Evolutionary conservation across 2,888 invertebrate species (phyloP).

Genomic region (Resseliella maxima): DNA sequence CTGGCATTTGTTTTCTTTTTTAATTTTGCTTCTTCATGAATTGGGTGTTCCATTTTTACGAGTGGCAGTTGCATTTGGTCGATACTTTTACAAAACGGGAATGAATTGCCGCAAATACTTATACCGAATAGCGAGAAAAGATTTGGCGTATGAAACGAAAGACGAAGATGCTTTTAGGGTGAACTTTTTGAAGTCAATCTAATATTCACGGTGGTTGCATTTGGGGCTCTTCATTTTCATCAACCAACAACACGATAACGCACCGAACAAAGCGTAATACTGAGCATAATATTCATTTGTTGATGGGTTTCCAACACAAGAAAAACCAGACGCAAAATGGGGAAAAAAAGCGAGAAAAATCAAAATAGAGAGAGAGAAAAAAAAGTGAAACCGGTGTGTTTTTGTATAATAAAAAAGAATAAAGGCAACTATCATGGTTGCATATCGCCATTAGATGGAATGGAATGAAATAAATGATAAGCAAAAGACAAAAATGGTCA

Average conservation of each 20-base stretch:
- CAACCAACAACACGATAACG: slow-evolving; percentile 45
- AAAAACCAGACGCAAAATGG: not conserved
- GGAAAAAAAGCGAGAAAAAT: not conserved
- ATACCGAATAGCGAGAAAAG: not conserved
- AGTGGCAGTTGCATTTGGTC: slow-evolving; percentile 10
- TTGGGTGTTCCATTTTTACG: not conserved
- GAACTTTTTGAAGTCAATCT: slow-evolving; percentile 39
- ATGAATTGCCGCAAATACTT: not conserved
- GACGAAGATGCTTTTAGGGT: not conserved
- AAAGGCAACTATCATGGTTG: not conserved
- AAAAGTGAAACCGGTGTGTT: too few species aligned
- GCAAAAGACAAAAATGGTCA: slow-evolving; percentile 43
- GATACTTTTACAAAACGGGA: slow-evolving; percentile 9
- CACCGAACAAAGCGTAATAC: slow-evolving; percentile 43
- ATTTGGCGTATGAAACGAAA: not conserved
- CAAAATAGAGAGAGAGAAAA: not conserved
- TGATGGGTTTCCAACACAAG: slow-evolving; percentile 1
- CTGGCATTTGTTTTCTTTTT: not conserved
- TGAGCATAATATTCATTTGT: slow-evolving; percentile 31
- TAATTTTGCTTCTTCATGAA: not conserved
- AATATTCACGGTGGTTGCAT: slow-evolving; percentile 49
- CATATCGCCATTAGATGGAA: slow-evolving; percentile 26
- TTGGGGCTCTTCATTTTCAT: slow-evolving; percentile 19
- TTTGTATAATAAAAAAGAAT: not conserved
- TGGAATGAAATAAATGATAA: slow-evolving; percentile 45